phyloP scores from a whole-genome alignment of 1,140 invertebrate genomes.

The Potamilus streckersoni region DNA sequence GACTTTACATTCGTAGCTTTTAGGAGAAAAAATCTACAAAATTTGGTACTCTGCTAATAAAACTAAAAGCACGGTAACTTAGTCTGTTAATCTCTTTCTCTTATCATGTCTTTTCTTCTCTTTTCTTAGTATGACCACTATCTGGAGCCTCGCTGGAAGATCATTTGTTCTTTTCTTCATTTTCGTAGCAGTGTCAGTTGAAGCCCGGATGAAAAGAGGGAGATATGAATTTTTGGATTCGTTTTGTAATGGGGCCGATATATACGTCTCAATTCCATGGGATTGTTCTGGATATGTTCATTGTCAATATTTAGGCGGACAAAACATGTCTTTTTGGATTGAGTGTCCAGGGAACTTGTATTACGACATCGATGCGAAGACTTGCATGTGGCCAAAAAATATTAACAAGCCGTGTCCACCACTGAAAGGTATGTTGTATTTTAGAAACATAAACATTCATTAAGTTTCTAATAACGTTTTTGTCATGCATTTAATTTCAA shows the following conservation, averaged over 20 bases:
- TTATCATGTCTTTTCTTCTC: no score
- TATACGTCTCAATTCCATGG: slow-evolving; percentile 28
- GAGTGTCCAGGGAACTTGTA: slow-evolving; percentile 27
- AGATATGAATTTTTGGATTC: slow-evolving; percentile 29
- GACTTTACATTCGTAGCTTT: neutral
- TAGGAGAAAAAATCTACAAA: neutral
- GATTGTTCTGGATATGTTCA: slow-evolving; percentile 33
- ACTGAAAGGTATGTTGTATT: slow-evolving; percentile 21
- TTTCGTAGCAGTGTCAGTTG: neutral
- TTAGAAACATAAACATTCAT: neutral
- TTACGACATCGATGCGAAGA: slow-evolving; percentile 25
- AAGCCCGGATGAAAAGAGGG: slow-evolving; percentile 26
- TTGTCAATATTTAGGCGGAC: slow-evolving; percentile 22
- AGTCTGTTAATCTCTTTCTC: neutral
- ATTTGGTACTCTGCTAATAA: neutral
- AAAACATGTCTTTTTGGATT: slow-evolving; percentile 25
- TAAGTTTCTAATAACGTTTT: neutral
- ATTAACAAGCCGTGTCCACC: slow-evolving; percentile 20
- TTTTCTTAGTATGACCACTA: no score
- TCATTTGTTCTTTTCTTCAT: neutral
- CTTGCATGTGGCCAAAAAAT: slow-evolving; percentile 30
- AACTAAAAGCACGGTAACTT: neutral
- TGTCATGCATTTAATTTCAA: neutral
- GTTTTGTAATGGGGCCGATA: slow-evolving; percentile 28
- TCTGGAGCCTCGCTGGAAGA: no score